Conservation (phyloP, 2,113 vertebrate species). For the Cacatua alba region DNA sequence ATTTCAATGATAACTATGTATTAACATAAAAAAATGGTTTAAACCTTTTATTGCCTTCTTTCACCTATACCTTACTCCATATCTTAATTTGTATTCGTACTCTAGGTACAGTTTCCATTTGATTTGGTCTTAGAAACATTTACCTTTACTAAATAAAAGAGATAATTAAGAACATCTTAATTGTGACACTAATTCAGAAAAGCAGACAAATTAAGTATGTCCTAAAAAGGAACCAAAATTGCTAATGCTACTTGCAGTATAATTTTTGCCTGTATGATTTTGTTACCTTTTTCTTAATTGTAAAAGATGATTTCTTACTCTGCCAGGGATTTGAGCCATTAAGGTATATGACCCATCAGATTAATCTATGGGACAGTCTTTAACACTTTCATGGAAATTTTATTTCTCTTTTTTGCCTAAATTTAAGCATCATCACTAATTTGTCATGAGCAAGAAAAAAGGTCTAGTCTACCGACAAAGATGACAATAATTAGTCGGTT, state of each 20-base stretch:
- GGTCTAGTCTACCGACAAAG: background rate
- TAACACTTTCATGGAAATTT: background rate
- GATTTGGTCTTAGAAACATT: background rate
- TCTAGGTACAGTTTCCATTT: background rate
- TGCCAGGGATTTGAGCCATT: background rate
- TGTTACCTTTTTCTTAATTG: background rate
- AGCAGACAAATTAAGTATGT: background rate
- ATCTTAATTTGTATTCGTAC: background rate
- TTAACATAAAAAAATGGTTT: background rate
- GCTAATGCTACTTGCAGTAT: background rate
- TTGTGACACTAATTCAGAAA: background rate
- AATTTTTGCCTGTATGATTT: background rate
- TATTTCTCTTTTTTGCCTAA: background rate
- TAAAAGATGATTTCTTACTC: background rate
- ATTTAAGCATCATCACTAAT: background rate
- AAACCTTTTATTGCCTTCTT: background rate
- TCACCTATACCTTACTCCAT: background rate
- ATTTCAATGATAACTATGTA: background rate
- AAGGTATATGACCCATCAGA: background rate
- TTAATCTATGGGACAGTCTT: background rate
- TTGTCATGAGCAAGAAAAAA: background rate
- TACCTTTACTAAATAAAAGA: background rate
- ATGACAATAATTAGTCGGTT: background rate
- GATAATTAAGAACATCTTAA: background rate
- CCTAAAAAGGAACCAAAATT: background rate